These are phyloP conservation scores for Epinephelus coioides DNA, from an alignment of 2,797 vertebrate genomes.

Conservation along the genomic window DNA sequence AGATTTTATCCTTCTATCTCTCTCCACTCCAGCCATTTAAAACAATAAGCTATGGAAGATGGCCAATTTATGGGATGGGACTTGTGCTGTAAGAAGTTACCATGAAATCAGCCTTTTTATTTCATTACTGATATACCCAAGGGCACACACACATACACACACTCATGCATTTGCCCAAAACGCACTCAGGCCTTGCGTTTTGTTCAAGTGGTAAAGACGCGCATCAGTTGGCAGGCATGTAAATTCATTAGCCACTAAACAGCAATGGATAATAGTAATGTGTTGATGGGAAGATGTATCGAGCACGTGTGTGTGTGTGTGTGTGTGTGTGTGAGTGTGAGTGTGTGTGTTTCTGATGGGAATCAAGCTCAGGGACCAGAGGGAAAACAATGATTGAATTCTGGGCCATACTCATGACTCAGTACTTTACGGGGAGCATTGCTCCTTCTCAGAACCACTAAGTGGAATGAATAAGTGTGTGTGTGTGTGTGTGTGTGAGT, in stretches of 20 bases:
- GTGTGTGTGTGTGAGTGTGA: conserved; percentile 22
- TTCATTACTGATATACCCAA: conserved; percentile 65
- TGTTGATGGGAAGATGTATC: conserved; percentile 51
- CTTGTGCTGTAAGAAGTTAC: conserved; percentile 65
- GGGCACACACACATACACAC: conserved; percentile 33
- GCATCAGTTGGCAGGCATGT: conserved; percentile 61
- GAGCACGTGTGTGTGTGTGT: conserved; percentile 19
- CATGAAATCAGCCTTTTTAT: conserved; percentile 74
- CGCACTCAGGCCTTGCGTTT: conserved; percentile 44
- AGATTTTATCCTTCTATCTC: conserved; percentile 7
- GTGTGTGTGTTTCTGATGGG: conserved; percentile 50
- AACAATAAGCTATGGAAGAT: conserved; percentile 72
- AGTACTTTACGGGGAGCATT: conserved; percentile 61
- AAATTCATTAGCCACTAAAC: conserved; percentile 61
- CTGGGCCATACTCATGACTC: conserved; percentile 72
- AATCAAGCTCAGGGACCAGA: conserved; percentile 49
- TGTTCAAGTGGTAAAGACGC: conserved; percentile 51
- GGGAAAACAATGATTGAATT: conserved; percentile 70
- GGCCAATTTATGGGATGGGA: conserved; percentile 60
- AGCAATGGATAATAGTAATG: conserved; percentile 38
- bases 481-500: conserved; percentile 15
- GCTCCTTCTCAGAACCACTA: conserved; percentile 69
- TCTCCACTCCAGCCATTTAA: conserved; percentile 44
- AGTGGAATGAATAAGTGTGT: conserved; percentile 61
- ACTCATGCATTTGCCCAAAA: background rate